Conservation (phyloP, 2,797 vertebrate genomes). For the Rhyacichthys aspro region DNA sequence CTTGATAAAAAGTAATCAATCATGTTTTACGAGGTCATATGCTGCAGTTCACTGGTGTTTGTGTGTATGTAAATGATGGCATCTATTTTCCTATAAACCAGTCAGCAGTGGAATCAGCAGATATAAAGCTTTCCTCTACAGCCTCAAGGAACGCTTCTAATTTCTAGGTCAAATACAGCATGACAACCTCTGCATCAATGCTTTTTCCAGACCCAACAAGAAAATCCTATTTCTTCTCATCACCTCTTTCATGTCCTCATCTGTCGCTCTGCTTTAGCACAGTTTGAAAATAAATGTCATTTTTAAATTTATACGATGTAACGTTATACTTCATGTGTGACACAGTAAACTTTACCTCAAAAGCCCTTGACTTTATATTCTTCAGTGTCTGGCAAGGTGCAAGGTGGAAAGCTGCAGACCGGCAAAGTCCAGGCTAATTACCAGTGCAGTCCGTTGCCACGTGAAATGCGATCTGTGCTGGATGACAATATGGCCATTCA, state of each 20-base stretch:
- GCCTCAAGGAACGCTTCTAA: conserved; percentile 28
- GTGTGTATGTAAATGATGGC: conserved; percentile 1
- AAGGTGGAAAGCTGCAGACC: conserved; percentile 38
- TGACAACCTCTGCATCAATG: conserved; percentile 32
- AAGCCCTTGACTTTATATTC: conserved; percentile 23
- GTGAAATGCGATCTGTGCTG: conserved; percentile 78
- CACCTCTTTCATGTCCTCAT: conserved; percentile 1
- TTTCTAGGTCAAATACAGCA: conserved; percentile 57
- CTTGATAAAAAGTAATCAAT: neutral
- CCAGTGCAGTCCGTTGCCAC: conserved; percentile 62
- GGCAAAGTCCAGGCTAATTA: conserved; percentile 68
- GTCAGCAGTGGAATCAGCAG: conserved; percentile 31
- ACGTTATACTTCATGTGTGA: conserved; percentile 18
- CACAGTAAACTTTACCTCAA: conserved; percentile 25
- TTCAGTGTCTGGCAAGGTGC: conserved; percentile 44
- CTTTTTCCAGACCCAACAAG: conserved; percentile 47
- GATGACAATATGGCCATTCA: conserved; percentile 82
- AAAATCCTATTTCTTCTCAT: conserved; percentile 18
- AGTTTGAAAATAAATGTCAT: neutral
- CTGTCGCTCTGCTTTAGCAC: conserved; percentile 5
- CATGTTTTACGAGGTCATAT: conserved; percentile 4
- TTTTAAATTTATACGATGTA: neutral
- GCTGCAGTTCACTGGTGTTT: neutral
- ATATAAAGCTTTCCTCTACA: conserved; percentile 10
- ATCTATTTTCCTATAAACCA: conserved; percentile 31